Percentiles rank a stretch among this genome's conserved stretches.
These are phyloP conservation scores for Lordiphosa andalusiaca DNA, from an alignment of 2,888 invertebrate genomes.

Conservation along the genomic window DNA sequence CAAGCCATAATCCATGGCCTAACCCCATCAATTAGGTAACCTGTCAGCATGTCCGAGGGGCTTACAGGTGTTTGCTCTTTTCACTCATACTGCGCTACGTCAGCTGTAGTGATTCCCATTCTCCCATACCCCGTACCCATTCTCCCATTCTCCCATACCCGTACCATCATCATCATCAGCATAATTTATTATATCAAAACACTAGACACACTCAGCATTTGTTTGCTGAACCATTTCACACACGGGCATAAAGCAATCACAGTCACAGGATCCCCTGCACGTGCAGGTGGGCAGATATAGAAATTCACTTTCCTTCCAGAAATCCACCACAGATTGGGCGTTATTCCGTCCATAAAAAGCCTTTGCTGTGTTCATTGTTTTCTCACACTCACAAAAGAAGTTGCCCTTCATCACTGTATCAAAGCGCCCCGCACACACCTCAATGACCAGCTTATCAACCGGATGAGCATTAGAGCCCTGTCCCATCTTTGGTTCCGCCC, in stretches of 20 bases:
- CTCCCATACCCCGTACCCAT: too few relatives aligned
- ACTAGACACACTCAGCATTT: neutral
- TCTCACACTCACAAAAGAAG: conserved; percentile 32
- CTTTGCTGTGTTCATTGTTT: conserved; percentile 10
- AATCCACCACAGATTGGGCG: conserved; percentile 39
- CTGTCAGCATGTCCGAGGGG: too few relatives aligned
- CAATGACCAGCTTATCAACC: conserved; percentile 27
- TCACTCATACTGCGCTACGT: too few relatives aligned
- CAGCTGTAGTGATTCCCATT: too few relatives aligned
- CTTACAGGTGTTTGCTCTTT: too few relatives aligned
- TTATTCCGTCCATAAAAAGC: conserved; percentile 18
- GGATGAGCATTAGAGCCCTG: conserved; percentile 3
- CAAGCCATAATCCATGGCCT: too few relatives aligned
- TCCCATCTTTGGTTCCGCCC: conserved; percentile 26
- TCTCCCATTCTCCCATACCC: too few relatives aligned
- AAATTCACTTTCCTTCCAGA: conserved; percentile 55
- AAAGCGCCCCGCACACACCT: conserved; percentile 33
- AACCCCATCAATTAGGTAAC: neutral
- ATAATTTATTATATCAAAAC: neutral
- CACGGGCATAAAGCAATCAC: conserved; percentile 24
- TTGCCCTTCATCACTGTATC: conserved; percentile 20
- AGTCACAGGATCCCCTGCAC: conserved; percentile 19
- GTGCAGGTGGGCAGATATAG: conserved; percentile 42
- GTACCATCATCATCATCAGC: neutral
- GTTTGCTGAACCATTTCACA: neutral